Conservation (phyloP, 2,797 vertebrate species). For the Nasua narica region DNA sequence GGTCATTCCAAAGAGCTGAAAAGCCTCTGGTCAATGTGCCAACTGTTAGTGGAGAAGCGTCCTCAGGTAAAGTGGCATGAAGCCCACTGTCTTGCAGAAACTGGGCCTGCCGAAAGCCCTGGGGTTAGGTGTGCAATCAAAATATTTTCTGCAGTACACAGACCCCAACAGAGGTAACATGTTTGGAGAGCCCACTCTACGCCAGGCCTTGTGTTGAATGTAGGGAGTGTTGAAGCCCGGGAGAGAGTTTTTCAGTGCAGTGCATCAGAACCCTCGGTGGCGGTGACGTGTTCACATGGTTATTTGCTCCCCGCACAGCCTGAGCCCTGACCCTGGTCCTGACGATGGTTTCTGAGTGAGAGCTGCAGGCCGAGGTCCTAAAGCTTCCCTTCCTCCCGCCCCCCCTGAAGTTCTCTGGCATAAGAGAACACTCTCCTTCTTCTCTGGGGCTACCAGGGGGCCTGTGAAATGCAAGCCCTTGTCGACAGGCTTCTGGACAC, state of each 20-base stretch:
- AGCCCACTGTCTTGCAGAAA: not conserved
- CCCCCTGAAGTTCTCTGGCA: not conserved
- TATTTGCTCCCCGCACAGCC: not conserved
- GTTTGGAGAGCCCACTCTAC: not conserved
- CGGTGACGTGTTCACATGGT: not conserved
- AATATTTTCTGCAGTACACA: not conserved
- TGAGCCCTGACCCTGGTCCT: not conserved
- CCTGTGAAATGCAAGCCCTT: not conserved
- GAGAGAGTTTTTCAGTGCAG: not conserved
- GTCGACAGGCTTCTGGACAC: not conserved
- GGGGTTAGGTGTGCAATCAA: not conserved
- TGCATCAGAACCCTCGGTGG: not conserved
- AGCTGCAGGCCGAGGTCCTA: not conserved
- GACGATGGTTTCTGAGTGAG: not conserved
- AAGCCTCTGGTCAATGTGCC: not conserved
- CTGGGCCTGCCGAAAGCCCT: not conserved
- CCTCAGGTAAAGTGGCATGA: not conserved
- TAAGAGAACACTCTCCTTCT: not conserved
- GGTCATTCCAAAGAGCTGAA: not conserved
- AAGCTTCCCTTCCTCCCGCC: not conserved
- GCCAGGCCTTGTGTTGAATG: not conserved
- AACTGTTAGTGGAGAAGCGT: not conserved
- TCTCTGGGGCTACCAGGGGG: not conserved
- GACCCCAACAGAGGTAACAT: not conserved
- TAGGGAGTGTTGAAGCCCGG: not conserved